These are phyloP conservation scores for Tubiluchus corallicola DNA, from an alignment of 2,888 invertebrate genomes.

Conservation along the genomic window DNA sequence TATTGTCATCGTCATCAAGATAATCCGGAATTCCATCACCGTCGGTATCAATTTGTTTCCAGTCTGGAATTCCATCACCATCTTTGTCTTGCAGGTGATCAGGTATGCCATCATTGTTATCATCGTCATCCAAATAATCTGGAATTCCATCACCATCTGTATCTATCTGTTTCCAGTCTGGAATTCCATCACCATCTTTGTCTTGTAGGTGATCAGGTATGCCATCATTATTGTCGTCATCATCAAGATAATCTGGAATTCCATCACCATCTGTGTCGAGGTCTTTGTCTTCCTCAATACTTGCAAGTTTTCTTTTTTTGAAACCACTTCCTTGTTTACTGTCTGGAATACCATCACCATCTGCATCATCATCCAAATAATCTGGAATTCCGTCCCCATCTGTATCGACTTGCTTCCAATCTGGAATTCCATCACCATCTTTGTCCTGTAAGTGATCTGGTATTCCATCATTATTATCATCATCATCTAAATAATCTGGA, in stretches of 20 bases:
- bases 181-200: conserved; percentile 1
- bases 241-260: neutral
- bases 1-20: neutral
- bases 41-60: neutral
- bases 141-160: conserved; percentile 1
- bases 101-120: conserved; percentile 1
- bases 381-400: neutral
- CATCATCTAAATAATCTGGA: neutral
- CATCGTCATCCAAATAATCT: neutral
- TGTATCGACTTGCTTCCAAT: neutral
- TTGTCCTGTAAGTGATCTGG: neutral
- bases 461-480: conserved; percentile 1
- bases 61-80: too few relatives aligned
- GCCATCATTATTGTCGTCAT: conserved; percentile 1
- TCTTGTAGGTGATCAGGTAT: neutral
- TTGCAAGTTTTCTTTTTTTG: too few relatives aligned
- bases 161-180: neutral
- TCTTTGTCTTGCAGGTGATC: neutral
- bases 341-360: conserved; percentile 1
- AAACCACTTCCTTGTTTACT: too few relatives aligned
- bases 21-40: conserved; percentile 1
- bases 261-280: neutral
- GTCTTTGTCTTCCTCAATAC: too few relatives aligned
- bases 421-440: conserved; percentile 1
- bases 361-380: neutral